Evolutionary conservation across 2,113 vertebrate species (phyloP).

Genomic region (Onychostruthus taczanowskii): DNA sequence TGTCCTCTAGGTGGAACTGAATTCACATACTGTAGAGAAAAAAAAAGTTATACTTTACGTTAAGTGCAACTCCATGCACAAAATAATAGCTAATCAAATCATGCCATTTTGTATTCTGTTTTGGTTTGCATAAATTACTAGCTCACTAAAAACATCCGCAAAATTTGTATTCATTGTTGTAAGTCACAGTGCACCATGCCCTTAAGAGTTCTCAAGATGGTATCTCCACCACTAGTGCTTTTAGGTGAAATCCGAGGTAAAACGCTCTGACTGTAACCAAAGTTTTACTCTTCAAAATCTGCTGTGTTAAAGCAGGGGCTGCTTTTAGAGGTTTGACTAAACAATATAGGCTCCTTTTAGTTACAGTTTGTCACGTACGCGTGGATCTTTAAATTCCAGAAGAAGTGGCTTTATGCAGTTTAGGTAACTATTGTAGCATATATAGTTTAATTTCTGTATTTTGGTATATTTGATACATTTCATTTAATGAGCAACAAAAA

Average conservation of each 20-base stretch:
- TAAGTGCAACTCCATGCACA: not conserved
- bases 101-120: not conserved
- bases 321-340: not conserved
- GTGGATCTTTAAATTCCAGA: not conserved
- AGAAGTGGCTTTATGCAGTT: not conserved
- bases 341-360: not conserved
- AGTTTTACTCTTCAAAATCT: not conserved
- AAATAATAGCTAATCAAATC: not conserved
- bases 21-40: not conserved
- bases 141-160: not conserved
- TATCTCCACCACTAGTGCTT: not conserved
- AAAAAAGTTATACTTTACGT: not conserved
- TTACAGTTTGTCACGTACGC: fast-evolving
- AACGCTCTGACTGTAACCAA: not conserved
- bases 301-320: not conserved
- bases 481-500: not conserved
- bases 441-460: not conserved
- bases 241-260: not conserved
- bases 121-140: not conserved
- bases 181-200: not conserved
- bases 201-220: not conserved
- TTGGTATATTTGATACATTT: not conserved
- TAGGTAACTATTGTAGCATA: not conserved
- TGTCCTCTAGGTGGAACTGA: not conserved
- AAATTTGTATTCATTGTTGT: not conserved